phyloP scores from a whole-genome alignment of 2,797 vertebrate genomes.

The Cuniculus paca region DNA sequence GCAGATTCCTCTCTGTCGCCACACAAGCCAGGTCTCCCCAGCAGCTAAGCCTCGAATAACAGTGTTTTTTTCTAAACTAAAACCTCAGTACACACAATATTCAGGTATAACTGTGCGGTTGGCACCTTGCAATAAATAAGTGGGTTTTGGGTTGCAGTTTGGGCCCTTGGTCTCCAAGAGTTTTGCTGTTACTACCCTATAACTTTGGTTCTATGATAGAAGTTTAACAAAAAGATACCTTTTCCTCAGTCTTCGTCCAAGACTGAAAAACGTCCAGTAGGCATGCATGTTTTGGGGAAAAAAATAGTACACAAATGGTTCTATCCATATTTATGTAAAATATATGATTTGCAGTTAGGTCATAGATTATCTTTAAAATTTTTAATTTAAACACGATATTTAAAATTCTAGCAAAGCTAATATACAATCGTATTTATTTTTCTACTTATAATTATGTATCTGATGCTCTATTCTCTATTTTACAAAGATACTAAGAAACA shows the following conservation, averaged over 20 bases:
- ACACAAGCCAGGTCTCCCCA: not conserved
- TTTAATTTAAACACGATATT: not conserved
- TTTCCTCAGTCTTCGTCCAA: not conserved
- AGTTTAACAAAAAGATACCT: not conserved
- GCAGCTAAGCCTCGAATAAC: not conserved
- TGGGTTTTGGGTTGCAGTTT: not conserved
- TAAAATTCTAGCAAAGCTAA: constrained; percentile 9
- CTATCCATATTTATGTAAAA: not conserved
- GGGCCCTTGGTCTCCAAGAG: not conserved
- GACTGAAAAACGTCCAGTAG: not conserved
- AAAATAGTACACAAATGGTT: not conserved
- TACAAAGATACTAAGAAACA: not conserved
- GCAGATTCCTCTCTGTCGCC: not conserved
- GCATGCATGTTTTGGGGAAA: not conserved
- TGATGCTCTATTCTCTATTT: not conserved
- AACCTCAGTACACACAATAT: not conserved
- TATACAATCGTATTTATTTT: not conserved
- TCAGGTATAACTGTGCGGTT: not conserved
- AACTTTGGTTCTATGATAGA: not conserved
- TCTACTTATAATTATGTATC: not conserved
- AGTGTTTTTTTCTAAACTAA: not conserved
- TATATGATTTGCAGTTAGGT: not conserved
- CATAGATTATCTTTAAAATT: not conserved
- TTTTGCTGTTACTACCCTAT: not conserved
- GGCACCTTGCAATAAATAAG: not conserved